These are phyloP conservation scores for Lithophane ornitopus DNA, from an alignment of 2,888 invertebrate species.

Conservation along the genomic window DNA sequence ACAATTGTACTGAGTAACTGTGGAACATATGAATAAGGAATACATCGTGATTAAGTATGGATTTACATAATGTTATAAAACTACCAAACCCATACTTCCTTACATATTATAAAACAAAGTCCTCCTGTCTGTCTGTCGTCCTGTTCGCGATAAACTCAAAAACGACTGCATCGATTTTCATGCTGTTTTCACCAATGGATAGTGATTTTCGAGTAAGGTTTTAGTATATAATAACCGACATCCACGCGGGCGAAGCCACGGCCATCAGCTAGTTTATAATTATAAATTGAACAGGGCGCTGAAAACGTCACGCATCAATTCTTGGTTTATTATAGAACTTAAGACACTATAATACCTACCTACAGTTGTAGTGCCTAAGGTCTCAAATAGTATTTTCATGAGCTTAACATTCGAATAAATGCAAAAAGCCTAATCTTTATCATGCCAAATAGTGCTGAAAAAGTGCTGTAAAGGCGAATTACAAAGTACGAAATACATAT, in stretches of 20 bases:
- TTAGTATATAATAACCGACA: too few species aligned
- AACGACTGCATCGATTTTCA: too few species aligned
- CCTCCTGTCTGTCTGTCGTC: too few species aligned
- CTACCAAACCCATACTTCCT: too few species aligned
- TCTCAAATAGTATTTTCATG: background rate
- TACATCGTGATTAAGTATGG: background rate
- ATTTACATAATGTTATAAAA: background rate
- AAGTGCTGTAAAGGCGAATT: background rate
- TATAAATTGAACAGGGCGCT: background rate
- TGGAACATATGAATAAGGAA: background rate
- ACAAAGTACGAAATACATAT: constrained; percentile 16
- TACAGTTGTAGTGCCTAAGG: background rate
- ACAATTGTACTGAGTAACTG: constrained; percentile 24
- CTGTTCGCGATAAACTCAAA: too few species aligned
- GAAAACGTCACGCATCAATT: background rate
- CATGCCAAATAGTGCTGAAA: constrained; percentile 1
- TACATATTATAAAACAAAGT: too few species aligned
- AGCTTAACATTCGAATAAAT: background rate
- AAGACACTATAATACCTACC: background rate
- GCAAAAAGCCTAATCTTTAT: background rate
- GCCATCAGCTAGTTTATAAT: too few species aligned
- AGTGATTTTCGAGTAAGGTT: too few species aligned
- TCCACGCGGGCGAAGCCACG: too few species aligned
- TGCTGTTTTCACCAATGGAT: too few species aligned
- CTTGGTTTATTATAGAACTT: background rate